Conservation (phyloP, 2,113 vertebrate species). For the Melanotaenia duboulayi region DNA sequence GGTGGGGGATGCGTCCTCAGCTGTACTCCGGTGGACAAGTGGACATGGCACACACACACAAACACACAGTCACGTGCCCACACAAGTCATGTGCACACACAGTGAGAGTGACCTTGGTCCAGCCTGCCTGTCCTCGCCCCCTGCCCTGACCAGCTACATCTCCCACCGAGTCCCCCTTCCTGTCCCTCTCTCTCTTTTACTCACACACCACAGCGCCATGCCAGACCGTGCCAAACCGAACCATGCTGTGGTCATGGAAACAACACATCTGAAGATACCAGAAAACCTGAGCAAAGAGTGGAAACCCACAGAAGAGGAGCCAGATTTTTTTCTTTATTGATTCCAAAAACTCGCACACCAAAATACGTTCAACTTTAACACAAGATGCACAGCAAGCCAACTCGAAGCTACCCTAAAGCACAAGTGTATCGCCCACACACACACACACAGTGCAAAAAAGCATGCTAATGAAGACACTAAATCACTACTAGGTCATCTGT, state of each 20-base stretch:
- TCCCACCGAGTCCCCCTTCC: constrained; percentile 71
- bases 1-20: constrained; percentile 25
- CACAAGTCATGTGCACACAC: constrained; percentile 58
- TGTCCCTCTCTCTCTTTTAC: constrained; percentile 42
- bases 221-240: constrained; percentile 64
- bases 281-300: constrained; percentile 32
- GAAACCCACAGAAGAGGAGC: constrained; percentile 25
- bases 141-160: constrained; percentile 71
- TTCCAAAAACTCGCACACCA: constrained; percentile 46
- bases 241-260: constrained; percentile 62
- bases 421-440: constrained; percentile 57
- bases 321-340: constrained; percentile 33
- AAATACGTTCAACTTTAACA: constrained; percentile 60
- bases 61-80: constrained; percentile 12
- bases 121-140: constrained; percentile 76
- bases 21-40: constrained; percentile 48
- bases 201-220: constrained; percentile 42
- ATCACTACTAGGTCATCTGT: constrained; percentile 83
- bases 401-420: constrained; percentile 65
- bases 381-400: constrained; percentile 60
- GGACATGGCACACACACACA: constrained; percentile 30
- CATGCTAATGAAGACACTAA: constrained; percentile 84
- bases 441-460: constrained; percentile 38
- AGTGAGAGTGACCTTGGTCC: constrained; percentile 88
- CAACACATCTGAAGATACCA: constrained; percentile 40